Evolutionary conservation across 2,888 invertebrate genomes (phyloP).

Genomic region (Anagyrus pseudococci): DNA sequence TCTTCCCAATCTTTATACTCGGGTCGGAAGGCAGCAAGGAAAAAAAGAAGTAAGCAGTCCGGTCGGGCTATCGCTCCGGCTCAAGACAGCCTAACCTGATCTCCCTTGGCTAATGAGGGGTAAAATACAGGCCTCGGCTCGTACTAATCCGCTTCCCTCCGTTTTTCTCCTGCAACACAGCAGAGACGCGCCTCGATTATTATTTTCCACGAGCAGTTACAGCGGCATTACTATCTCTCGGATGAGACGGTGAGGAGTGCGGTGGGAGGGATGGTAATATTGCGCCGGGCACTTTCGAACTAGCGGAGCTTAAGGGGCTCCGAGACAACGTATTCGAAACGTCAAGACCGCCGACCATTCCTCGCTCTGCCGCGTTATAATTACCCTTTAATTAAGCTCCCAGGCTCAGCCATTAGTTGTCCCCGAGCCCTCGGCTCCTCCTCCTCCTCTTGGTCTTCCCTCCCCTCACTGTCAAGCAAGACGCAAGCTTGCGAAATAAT

Average conservation of each 20-base stretch:
- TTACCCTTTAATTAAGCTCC: slow-evolving; percentile 30
- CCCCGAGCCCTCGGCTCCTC: no score
- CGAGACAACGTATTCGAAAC: slow-evolving; percentile 16
- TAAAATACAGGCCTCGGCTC: no score
- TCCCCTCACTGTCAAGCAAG: background rate
- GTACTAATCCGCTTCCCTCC: no score
- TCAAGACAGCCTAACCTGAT: no score
- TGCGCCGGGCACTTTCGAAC: no score
- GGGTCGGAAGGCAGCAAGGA: no score
- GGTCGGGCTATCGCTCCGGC: no score
- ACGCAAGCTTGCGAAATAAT: background rate
- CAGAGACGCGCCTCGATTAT: background rate
- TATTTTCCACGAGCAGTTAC: slow-evolving; percentile 3
- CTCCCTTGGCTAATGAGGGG: no score
- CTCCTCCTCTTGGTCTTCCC: slow-evolving; percentile 2
- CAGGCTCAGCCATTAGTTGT: slow-evolving; percentile 30
- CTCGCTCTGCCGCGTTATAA: slow-evolving; percentile 8
- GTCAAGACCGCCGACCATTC: background rate
- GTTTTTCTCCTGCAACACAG: no score
- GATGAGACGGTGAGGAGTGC: background rate
- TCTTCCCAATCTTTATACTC: no score
- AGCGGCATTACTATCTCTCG: slow-evolving; percentile 10
- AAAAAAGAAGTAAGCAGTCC: no score
- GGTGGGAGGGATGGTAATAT: background rate
- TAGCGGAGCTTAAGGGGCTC: no score